A percentile compares a stretch with the other conserved stretches of the same genome.
Conservation (phyloP, 1,140 invertebrate species). For the Dendroctonus valens region DNA sequence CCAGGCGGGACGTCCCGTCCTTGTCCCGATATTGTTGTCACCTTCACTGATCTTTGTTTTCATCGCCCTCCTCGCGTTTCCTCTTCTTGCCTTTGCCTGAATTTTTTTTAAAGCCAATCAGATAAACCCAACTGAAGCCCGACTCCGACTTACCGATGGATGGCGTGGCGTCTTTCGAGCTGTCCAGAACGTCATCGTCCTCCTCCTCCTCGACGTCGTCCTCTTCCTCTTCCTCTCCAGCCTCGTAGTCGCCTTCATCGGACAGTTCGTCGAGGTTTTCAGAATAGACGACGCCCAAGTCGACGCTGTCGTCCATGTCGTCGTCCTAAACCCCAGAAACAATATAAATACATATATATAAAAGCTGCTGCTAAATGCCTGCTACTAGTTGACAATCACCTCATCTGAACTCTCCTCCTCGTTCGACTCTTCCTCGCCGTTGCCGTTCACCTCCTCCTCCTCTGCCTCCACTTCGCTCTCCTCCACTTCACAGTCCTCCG, state of each 20-base stretch:
- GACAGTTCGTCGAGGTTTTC: constrained; percentile 62
- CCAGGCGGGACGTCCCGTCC: constrained; percentile 4
- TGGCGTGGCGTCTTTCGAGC: constrained; percentile 52
- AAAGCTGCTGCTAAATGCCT: no score
- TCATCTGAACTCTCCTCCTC: constrained; percentile 39
- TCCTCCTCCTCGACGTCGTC: constrained; percentile 57
- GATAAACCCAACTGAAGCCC: constrained; percentile 8
- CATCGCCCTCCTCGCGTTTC: constrained; percentile 64
- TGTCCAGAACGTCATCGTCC: constrained; percentile 62
- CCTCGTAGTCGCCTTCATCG: constrained; percentile 66
- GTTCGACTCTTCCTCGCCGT: constrained; percentile 43
- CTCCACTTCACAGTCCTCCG: constrained; percentile 67
- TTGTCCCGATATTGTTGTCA: constrained; percentile 13
- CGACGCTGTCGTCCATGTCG: constrained; percentile 60
- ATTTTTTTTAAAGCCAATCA: constrained; percentile 26
- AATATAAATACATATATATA: no score
- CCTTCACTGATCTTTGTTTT: constrained; percentile 40
- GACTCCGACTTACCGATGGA: constrained; percentile 39
- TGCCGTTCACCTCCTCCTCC: constrained; percentile 55
- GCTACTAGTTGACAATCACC: constrained; percentile 38
- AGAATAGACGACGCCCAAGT: constrained; percentile 67
- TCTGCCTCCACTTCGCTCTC: constrained; percentile 67
- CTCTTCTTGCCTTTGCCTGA: constrained; percentile 64
- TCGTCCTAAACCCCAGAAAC: constrained; percentile 49
- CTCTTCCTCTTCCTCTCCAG: constrained; percentile 64